These are phyloP conservation scores for Troides aeacus DNA, from an alignment of 2,888 invertebrate genomes.

Conservation along the genomic window DNA sequence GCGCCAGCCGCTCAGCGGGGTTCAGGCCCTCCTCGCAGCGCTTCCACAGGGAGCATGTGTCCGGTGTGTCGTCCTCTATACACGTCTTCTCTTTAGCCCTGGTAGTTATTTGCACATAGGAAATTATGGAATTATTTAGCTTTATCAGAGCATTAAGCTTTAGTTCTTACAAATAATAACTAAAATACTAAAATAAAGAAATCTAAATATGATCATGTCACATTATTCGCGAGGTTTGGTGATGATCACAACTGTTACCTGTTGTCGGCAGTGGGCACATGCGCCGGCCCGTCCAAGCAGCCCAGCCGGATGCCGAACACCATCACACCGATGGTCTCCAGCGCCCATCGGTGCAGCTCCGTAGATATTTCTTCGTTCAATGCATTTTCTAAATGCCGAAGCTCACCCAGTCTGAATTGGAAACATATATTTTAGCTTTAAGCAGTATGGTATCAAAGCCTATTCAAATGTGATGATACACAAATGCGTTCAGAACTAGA, in stretches of 20 bases:
- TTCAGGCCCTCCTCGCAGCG: constrained; percentile 52
- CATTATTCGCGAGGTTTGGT: no score
- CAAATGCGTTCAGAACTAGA: no score
- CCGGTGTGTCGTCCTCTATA: constrained; percentile 59
- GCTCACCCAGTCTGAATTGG: constrained; percentile 52
- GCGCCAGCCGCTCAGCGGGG: constrained; percentile 60
- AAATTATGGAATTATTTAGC: no score
- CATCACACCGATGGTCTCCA: constrained; percentile 66
- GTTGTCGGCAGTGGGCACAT: constrained; percentile 55
- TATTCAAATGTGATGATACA: no score
- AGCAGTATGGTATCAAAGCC: no score
- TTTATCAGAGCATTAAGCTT: no score
- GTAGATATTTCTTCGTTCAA: constrained; percentile 69
- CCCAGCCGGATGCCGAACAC: constrained; percentile 67
- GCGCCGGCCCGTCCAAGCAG: constrained; percentile 62
- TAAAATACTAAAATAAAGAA: no score
- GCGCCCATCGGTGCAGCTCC: constrained; percentile 69
- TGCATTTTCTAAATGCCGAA: constrained; percentile 63
- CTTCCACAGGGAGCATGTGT: constrained; percentile 59
- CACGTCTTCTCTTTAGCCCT: constrained; percentile 64
- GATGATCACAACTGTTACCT: constrained; percentile 40
- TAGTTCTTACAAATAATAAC: no score
- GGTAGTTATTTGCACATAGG: background rate
- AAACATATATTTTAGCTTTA: no score
- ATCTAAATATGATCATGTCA: no score